Percentiles rank a stretch among this genome's conserved stretches.
Evolutionary conservation across 2,888 invertebrate genomes (phyloP).

Genomic region (Pristionchus maxplancki): DNA sequence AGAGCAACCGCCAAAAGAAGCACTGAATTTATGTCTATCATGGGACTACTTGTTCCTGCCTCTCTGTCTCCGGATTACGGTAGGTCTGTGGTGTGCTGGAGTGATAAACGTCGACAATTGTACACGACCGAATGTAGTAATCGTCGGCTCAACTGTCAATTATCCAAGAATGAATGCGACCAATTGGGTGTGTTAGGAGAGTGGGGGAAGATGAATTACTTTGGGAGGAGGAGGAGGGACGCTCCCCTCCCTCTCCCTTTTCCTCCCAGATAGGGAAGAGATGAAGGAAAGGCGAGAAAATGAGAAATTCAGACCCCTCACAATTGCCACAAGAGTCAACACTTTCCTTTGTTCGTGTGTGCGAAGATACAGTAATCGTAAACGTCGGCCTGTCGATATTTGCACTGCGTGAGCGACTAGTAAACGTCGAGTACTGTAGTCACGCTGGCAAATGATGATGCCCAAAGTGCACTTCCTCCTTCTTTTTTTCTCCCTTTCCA

Average conservation of each 20-base stretch:
- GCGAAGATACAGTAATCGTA: slow-evolving; percentile 27
- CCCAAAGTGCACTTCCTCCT: slow-evolving; percentile 20
- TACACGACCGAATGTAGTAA: neutral
- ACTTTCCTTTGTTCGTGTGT: neutral
- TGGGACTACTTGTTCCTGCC: slow-evolving; percentile 19
- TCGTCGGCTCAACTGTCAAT: slow-evolving; percentile 34
- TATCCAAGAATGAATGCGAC: neutral
- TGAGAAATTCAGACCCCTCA: slow-evolving; percentile 36
- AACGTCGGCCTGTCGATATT: slow-evolving; percentile 7
- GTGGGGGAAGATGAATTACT: slow-evolving; percentile 37
- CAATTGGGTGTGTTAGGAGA: slow-evolving; percentile 43
- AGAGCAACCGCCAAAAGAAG: slow-evolving; percentile 35
- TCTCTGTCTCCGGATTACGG: slow-evolving; percentile 17
- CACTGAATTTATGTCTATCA: slow-evolving; percentile 45
- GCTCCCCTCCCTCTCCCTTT: neutral
- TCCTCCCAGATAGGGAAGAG: slow-evolving; percentile 2
- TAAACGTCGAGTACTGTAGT: slow-evolving; percentile 15
- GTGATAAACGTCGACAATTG: neutral
- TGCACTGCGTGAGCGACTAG: slow-evolving; percentile 25
- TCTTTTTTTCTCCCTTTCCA: neutral
- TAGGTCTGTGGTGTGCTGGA: neutral
- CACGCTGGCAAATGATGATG: neutral
- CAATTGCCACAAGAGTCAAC: slow-evolving; percentile 40
- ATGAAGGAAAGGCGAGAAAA: slow-evolving; percentile 23
- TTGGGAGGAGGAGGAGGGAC: neutral